Percentiles rank a stretch among this genome's conserved stretches.
phyloP scores from a whole-genome alignment of 2,113 vertebrate genomes.

The Ciconia boyciana region DNA sequence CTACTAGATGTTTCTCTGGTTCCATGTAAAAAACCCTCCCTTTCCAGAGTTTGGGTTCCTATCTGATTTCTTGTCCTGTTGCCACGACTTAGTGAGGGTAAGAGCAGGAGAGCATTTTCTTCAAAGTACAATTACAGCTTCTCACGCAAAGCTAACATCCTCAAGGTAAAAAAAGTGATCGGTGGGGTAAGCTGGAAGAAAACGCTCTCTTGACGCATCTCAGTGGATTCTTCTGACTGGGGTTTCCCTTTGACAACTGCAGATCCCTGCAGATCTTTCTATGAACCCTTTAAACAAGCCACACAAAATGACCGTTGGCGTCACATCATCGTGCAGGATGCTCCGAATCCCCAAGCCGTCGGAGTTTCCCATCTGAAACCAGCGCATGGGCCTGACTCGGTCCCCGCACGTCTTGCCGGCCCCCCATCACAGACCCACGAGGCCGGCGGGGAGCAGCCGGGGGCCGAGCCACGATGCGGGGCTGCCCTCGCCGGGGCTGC shows the following conservation, averaged over 20 bases:
- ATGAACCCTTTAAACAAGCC: background rate
- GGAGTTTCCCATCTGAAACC: background rate
- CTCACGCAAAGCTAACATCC: background rate
- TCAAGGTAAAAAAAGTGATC: background rate
- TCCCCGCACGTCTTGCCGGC: rapidly evolving
- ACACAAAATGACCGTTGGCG: background rate
- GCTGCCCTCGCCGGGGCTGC: background rate
- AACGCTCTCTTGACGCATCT: background rate
- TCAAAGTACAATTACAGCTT: background rate
- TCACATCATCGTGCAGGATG: rapidly evolving
- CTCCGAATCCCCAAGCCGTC: rapidly evolving
- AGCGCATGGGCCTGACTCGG: rapidly evolving
- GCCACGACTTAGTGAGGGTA: background rate
- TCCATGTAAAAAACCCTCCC: background rate
- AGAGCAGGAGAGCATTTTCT: background rate
- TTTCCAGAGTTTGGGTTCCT: background rate
- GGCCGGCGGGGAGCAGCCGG: rapidly evolving
- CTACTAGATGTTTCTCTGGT: background rate
- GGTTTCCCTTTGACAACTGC: background rate
- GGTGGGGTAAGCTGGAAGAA: background rate
- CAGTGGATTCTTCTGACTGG: background rate
- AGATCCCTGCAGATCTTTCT: background rate
- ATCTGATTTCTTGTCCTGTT: background rate
- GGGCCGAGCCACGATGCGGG: background rate
- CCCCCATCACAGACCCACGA: rapidly evolving